Conservation (phyloP, 1,140 invertebrate species). For the Saccostrea cuccullata region DNA sequence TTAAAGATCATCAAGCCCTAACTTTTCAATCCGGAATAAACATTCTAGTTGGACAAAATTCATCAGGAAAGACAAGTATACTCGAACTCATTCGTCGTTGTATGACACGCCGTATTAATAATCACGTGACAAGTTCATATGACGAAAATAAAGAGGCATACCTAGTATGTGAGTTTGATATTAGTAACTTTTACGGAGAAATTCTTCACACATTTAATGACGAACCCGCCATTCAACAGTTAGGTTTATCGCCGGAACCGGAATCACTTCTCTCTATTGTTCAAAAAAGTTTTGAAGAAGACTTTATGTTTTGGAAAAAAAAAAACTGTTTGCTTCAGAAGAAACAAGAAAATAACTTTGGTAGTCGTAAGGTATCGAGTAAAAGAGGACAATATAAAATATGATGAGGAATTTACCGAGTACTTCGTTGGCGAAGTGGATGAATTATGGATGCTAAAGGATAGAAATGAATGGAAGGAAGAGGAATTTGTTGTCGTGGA, state of each 20-base stretch:
- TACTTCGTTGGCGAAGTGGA: neutral
- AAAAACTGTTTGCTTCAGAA: slow-evolving; percentile 5
- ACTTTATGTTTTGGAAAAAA: neutral
- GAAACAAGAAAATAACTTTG: neutral
- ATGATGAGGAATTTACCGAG: neutral
- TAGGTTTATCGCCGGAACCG: neutral
- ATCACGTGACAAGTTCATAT: neutral
- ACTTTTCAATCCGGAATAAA: slow-evolving; percentile 42
- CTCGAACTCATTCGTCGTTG: slow-evolving; percentile 48
- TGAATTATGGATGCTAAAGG: neutral
- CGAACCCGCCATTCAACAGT: neutral
- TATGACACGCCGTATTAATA: slow-evolving; percentile 14
- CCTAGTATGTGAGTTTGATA: slow-evolving; percentile 36
- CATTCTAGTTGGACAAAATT: slow-evolving; percentile 46
- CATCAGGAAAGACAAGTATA: slow-evolving; percentile 38
- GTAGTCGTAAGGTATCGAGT: neutral
- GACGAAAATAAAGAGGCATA: slow-evolving; percentile 1
- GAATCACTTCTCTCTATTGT: neutral
- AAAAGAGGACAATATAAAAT: neutral
- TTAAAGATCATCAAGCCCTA: slow-evolving; percentile 24
- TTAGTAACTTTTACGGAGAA: neutral
- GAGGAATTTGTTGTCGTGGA: neutral
- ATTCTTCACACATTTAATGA: neutral
- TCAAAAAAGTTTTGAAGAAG: neutral
- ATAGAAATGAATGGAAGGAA: neutral